Conservation (phyloP, 2,888 invertebrate genomes). For the Meteorus cinctellus region DNA sequence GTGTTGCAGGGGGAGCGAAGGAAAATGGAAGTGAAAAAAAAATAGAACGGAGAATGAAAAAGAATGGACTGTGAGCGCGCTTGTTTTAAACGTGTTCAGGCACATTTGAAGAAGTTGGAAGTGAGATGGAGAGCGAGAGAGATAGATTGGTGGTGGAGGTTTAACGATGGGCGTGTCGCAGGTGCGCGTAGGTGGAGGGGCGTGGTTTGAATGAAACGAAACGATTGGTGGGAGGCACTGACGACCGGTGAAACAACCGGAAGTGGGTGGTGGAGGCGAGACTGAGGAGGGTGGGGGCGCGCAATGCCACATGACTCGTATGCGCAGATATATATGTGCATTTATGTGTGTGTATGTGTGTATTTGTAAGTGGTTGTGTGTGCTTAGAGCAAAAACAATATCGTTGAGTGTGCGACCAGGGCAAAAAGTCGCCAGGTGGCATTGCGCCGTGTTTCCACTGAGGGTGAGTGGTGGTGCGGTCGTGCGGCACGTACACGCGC, state of each 20-base stretch:
- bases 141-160: constrained; percentile 31
- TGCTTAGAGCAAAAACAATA: constrained; percentile 66
- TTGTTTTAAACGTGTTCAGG: neutral
- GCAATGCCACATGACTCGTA: constrained; percentile 42
- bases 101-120: neutral
- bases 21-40: neutral
- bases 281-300: constrained; percentile 17
- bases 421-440: constrained; percentile 73
- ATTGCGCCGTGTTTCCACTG: constrained; percentile 66
- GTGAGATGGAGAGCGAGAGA: neutral
- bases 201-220: constrained; percentile 60
- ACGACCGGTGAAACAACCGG: constrained; percentile 50
- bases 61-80: neutral
- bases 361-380: constrained; percentile 13
- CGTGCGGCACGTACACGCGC: constrained; percentile 30
- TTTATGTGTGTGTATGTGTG: neutral
- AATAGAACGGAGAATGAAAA: constrained; percentile 1
- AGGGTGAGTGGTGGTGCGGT: constrained; percentile 38
- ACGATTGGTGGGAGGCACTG: constrained; percentile 63
- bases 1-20: neutral
- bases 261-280: constrained; percentile 51
- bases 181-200: constrained; percentile 73
- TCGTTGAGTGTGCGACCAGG: constrained; percentile 58
- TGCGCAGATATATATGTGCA: neutral
- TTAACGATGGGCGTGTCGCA: constrained; percentile 68